Evolutionary conservation across 1,140 invertebrate species (phyloP).

Genomic region (Centruroides vittatus): DNA sequence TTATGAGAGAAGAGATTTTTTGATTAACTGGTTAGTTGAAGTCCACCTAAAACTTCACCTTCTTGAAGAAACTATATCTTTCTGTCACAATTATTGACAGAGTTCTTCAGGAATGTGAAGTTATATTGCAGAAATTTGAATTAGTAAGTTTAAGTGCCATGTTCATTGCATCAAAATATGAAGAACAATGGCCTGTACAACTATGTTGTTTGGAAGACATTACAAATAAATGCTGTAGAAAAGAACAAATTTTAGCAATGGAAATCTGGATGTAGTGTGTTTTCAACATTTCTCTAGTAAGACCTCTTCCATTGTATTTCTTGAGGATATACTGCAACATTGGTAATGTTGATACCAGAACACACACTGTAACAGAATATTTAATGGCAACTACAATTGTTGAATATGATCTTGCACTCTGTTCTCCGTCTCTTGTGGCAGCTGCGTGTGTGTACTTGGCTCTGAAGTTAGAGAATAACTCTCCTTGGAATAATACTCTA

Average conservation of each 20-base stretch:
- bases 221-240: constrained; percentile 74
- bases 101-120: constrained; percentile 52
- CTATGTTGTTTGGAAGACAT: constrained; percentile 83
- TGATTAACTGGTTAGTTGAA: constrained; percentile 89
- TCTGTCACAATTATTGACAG: constrained; percentile 77
- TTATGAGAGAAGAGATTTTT: constrained; percentile 66
- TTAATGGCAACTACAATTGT: constrained; percentile 72
- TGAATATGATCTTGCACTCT: constrained; percentile 65
- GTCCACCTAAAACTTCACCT: constrained; percentile 78
- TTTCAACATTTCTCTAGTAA: constrained; percentile 64
- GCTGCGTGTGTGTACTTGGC: constrained; percentile 57
- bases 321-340: constrained; percentile 65
- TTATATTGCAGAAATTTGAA: constrained; percentile 58
- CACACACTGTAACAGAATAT: constrained; percentile 84
- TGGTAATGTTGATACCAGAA: constrained; percentile 46
- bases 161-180: constrained; percentile 86
- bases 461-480: too few relatives aligned
- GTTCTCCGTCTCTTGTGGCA: constrained; percentile 60
- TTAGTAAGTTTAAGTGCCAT: constrained; percentile 81
- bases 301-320: constrained; percentile 76
- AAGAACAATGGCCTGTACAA: constrained; percentile 86
- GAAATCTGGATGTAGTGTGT: constrained; percentile 48
- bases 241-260: constrained; percentile 63
- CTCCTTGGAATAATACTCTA: constrained; percentile 32
- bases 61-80: constrained; percentile 81